phyloP scores from a whole-genome alignment of 23 tunicate genomes.

The Corella eumyota region DNA sequence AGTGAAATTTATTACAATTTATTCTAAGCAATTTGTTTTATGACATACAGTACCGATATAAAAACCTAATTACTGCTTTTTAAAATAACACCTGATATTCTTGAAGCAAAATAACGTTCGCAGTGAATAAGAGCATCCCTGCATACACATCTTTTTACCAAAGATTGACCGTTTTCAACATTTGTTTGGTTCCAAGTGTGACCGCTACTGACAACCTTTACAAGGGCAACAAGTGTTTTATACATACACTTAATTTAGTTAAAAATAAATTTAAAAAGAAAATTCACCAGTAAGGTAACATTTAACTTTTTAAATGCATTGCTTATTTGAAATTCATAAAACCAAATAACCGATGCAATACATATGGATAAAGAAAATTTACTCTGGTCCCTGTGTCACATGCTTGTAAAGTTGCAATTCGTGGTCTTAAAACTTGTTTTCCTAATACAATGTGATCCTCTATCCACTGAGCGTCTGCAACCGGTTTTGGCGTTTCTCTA shows the following conservation, averaged over 20 bases:
- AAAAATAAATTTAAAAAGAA: background rate
- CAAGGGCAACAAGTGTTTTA: background rate
- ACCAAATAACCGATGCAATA: no score
- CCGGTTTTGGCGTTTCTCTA: constrained; percentile 35
- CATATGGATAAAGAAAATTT: no score
- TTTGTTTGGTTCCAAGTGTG: constrained; percentile 82
- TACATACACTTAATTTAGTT: background rate
- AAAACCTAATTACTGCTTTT: no score
- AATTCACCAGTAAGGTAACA: background rate
- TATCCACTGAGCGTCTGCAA: constrained; percentile 48
- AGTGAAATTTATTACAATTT: background rate
- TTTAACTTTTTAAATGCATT: background rate
- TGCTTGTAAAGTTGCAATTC: constrained; percentile 72
- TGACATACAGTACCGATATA: background rate
- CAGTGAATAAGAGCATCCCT: constrained; percentile 72
- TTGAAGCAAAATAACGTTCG: constrained; percentile 18
- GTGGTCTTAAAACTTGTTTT: constrained; percentile 23
- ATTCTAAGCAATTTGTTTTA: background rate
- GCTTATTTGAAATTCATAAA: no score
- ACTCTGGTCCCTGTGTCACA: constrained; percentile 83
- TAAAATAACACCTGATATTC: constrained; percentile 18
- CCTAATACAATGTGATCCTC: constrained; percentile 64
- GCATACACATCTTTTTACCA: constrained; percentile 60
- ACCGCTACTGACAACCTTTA: constrained; percentile 81
- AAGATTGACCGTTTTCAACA: constrained; percentile 10